These are phyloP conservation scores for Ginglymostoma cirratum DNA, from an alignment of 2,113 vertebrate genomes.

Conservation along the genomic window DNA sequence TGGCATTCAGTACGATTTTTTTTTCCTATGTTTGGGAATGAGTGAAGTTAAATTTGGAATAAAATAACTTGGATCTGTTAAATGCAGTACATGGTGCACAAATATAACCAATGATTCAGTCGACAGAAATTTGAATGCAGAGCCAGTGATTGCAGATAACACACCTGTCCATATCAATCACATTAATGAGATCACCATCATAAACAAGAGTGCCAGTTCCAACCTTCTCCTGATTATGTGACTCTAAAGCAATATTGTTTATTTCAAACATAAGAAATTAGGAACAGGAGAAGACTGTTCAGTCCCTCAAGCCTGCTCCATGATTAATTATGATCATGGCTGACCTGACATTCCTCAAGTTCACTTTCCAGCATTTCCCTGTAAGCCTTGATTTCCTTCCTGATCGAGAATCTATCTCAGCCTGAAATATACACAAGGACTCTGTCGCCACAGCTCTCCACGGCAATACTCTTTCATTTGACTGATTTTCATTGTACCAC, in stretches of 20 bases:
- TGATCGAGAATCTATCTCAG: too few species aligned
- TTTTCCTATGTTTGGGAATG: not conserved
- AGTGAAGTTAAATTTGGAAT: not conserved
- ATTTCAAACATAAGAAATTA: too few species aligned
- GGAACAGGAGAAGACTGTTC: too few species aligned
- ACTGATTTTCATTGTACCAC: not conserved
- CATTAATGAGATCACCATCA: not conserved
- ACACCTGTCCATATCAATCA: constrained; percentile 47
- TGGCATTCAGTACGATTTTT: not conserved
- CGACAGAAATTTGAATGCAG: constrained; percentile 39
- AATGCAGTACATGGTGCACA: constrained; percentile 37
- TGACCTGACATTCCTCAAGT: too few species aligned
- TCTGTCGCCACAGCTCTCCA: too few species aligned
- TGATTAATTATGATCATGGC: too few species aligned
- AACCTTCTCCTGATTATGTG: not conserved
- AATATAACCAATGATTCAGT: constrained; percentile 43
- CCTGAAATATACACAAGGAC: too few species aligned
- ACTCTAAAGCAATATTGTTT: not conserved
- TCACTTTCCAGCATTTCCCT: too few species aligned
- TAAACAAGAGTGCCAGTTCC: not conserved
- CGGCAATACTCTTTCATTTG: too few species aligned
- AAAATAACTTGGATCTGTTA: not conserved
- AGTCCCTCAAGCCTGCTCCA: too few species aligned
- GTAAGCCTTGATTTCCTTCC: too few species aligned
- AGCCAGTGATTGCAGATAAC: constrained; percentile 41